These are phyloP conservation scores for Gopherus evgoodei DNA, from an alignment of 2,113 vertebrate genomes.

Conservation along the genomic window DNA sequence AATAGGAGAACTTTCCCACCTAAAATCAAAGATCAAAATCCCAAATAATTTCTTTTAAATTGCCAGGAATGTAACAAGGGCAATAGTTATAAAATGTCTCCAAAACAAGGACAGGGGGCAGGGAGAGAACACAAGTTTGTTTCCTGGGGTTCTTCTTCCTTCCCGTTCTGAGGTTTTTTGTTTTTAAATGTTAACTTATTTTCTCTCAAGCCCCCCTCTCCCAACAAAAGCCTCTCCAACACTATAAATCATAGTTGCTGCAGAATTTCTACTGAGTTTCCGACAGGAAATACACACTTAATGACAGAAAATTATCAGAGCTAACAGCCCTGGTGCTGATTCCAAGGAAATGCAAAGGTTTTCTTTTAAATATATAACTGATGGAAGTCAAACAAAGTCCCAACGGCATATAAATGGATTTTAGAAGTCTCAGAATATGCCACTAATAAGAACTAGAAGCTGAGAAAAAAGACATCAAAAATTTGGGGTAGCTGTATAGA, in stretches of 20 bases:
- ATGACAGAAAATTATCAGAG: no score
- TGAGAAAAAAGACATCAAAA: background rate
- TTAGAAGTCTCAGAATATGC: background rate
- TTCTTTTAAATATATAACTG: no score
- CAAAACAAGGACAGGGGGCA: background rate
- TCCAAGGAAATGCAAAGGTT: background rate
- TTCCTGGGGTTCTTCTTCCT: no score
- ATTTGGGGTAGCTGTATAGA: background rate
- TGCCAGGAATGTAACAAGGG: background rate
- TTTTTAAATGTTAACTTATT: no score
- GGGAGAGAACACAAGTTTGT: no score
- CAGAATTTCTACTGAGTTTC: no score
- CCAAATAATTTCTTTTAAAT: background rate
- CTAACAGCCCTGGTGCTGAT: background rate
- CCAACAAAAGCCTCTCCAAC: no score
- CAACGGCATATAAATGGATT: background rate
- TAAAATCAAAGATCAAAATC: background rate
- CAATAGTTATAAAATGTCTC: background rate
- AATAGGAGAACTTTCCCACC: fast-evolving
- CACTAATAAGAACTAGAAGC: background rate
- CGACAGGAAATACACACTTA: no score
- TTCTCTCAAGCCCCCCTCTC: no score
- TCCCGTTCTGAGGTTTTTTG: no score
- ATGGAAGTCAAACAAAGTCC: background rate
- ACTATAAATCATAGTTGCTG: no score